phyloP scores from a whole-genome alignment of 2,888 invertebrate genomes.

The Chymomyza amoena region DNA sequence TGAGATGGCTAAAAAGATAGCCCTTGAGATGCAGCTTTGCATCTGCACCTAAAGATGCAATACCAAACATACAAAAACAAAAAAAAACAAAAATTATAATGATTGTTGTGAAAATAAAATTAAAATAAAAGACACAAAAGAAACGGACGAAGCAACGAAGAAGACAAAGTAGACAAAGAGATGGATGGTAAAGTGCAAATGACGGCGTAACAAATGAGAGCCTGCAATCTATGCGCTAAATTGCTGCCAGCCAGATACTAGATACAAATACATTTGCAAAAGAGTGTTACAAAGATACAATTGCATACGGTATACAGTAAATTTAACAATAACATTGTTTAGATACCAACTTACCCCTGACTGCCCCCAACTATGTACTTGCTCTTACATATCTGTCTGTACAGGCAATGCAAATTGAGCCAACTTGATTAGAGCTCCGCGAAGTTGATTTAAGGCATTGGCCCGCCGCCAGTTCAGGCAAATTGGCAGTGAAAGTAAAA shows the following conservation, averaged over 20 bases:
- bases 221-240: slow-evolving; percentile 41
- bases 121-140: slow-evolving; percentile 48
- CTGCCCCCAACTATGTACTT: neutral
- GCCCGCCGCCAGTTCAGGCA: slow-evolving; percentile 40
- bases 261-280: slow-evolving; percentile 68
- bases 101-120: slow-evolving; percentile 65
- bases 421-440: neutral
- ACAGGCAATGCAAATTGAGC: slow-evolving; percentile 56
- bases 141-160: slow-evolving; percentile 10
- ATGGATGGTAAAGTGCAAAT: slow-evolving; percentile 10
- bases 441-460: slow-evolving; percentile 11
- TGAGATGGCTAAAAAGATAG: slow-evolving; percentile 33
- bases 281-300: slow-evolving; percentile 33
- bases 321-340: slow-evolving; percentile 41
- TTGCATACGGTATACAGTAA: neutral
- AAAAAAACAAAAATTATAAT: slow-evolving; percentile 4
- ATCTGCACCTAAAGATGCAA: slow-evolving; percentile 6
- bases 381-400: slow-evolving; percentile 1
- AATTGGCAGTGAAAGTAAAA: slow-evolving; percentile 77
- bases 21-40: neutral
- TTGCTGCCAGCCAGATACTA: slow-evolving; percentile 65
- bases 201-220: neutral
- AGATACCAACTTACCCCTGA: neutral
- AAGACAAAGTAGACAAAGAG: slow-evolving; percentile 30
- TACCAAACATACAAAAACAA: neutral